Evolutionary conservation across 2,888 invertebrate genomes (phyloP).

Genomic region (Pelosia muscerda): DNA sequence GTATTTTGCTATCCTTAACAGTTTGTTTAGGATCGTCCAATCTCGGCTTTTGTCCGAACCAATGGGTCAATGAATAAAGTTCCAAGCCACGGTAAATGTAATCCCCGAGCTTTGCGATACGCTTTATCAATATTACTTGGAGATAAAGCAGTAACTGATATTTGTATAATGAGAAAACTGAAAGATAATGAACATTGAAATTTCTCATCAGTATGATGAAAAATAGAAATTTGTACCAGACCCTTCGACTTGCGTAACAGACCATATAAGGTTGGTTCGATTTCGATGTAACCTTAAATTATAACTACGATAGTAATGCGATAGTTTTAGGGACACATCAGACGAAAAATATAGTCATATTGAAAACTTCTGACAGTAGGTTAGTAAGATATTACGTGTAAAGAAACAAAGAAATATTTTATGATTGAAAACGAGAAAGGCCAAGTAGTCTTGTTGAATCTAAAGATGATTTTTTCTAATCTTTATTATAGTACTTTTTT

Average conservation of each 20-base stretch:
- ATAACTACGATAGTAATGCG: too few relatives aligned
- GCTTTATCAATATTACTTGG: slow-evolving; percentile 37
- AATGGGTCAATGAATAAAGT: slow-evolving; percentile 52
- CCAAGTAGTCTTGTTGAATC: neutral
- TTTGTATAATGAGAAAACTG: slow-evolving; percentile 6
- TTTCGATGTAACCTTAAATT: too few relatives aligned
- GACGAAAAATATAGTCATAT: too few relatives aligned
- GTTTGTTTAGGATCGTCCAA: slow-evolving; percentile 59
- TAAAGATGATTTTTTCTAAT: neutral
- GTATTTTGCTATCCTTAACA: slow-evolving; percentile 45
- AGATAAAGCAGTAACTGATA: slow-evolving; percentile 27
- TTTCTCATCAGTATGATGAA: neutral
- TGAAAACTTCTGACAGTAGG: too few relatives aligned
- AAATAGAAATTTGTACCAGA: neutral
- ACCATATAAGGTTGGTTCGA: too few relatives aligned
- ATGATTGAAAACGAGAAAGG: too few relatives aligned
- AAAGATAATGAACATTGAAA: slow-evolving; percentile 1
- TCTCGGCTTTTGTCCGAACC: slow-evolving; percentile 47
- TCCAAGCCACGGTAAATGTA: slow-evolving; percentile 32
- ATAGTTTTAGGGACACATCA: too few relatives aligned
- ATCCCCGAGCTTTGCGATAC: slow-evolving; percentile 32
- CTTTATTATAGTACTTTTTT: neutral
- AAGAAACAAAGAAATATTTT: neutral
- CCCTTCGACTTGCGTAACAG: too few relatives aligned
- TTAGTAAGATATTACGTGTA: neutral